Evolutionary conservation across 2,113 vertebrate genomes (phyloP).

Genomic region (Chamaetylas fuelleborni): DNA sequence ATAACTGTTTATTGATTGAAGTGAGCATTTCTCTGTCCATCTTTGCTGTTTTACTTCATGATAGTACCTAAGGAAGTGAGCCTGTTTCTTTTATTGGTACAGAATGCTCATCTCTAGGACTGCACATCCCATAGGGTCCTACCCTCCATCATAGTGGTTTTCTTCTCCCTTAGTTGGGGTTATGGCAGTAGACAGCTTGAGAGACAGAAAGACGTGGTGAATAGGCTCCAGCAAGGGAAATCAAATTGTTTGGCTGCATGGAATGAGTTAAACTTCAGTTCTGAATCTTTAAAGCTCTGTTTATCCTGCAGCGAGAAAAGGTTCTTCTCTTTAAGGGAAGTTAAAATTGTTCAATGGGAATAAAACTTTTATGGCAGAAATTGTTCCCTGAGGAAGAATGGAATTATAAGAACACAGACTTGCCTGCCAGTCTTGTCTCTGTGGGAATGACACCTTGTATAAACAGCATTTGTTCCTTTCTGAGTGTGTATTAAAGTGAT

Average conservation of each 20-base stretch:
- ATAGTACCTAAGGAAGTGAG: neutral
- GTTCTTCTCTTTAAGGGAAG: neutral
- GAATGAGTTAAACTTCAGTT: neutral
- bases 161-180: neutral
- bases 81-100: neutral
- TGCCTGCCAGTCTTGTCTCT: neutral
- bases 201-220: neutral
- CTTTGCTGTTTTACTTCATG: neutral
- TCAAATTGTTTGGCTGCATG: neutral
- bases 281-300: neutral
- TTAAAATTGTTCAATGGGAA: neutral
- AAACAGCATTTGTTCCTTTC: neutral
- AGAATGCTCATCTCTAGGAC: neutral
- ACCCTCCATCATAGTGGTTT: neutral
- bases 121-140: neutral
- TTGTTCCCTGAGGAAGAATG: neutral
- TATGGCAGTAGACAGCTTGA: neutral
- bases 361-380: conserved; percentile 3
- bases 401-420: neutral
- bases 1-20: neutral
- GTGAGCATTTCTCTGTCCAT: neutral
- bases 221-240: neutral
- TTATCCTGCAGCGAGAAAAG: neutral
- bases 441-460: conserved; percentile 5
- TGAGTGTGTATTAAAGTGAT: neutral